phyloP scores from a whole-genome alignment of 2,113 vertebrate species.

The Eublepharis macularius region DNA sequence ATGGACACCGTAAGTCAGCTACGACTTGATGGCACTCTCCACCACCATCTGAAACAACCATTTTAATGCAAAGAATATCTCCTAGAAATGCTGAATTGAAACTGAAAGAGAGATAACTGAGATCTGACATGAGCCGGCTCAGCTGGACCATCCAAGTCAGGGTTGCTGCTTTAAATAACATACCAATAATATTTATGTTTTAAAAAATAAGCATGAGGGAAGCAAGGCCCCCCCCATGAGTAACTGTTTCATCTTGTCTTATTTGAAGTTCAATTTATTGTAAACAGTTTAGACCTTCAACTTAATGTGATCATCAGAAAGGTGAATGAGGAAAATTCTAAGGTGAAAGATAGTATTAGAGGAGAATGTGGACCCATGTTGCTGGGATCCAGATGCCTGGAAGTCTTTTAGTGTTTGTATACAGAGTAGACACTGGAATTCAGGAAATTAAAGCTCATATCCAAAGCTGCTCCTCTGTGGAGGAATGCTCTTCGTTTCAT shows the following conservation, averaged over 20 bases:
- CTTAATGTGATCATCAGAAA: background rate
- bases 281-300: too few species aligned
- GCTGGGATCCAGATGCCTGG: constrained; percentile 8
- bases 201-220: background rate
- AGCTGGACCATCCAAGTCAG: too few species aligned
- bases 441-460: constrained; percentile 69
- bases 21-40: too few species aligned
- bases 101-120: too few species aligned
- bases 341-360: background rate
- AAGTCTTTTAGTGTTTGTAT: constrained; percentile 62
- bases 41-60: too few species aligned
- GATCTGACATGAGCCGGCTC: too few species aligned
- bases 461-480: constrained; percentile 55
- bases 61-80: too few species aligned
- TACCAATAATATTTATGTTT: background rate
- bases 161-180: background rate
- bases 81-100: too few species aligned
- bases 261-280: background rate
- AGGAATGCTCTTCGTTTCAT: constrained; percentile 61
- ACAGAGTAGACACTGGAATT: constrained; percentile 44
- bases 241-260: background rate
- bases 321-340: background rate
- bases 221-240: too few species aligned
- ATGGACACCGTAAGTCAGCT: too few species aligned
- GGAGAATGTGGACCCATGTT: background rate